These are phyloP conservation scores for Lasiurus borealis DNA, from an alignment of 2,113 vertebrate genomes.

Conservation along the genomic window DNA sequence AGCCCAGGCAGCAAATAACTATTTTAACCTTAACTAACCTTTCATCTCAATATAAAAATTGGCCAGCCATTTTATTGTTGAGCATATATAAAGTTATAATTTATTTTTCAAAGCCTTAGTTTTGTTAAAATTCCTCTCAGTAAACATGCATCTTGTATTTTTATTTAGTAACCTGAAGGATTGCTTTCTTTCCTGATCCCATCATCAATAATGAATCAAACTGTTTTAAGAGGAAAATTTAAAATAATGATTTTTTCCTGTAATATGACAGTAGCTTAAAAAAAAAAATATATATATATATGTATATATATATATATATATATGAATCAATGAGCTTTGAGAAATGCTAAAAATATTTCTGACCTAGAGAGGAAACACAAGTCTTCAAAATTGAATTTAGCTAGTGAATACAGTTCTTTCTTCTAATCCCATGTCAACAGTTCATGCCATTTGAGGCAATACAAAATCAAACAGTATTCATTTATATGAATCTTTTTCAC, in stretches of 20 bases:
- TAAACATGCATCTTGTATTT: not conserved
- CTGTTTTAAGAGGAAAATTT: conserved; percentile 13
- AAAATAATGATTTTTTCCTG: conserved; percentile 2
- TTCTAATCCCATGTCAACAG: conserved; percentile 64
- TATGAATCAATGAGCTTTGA: conserved; percentile 61
- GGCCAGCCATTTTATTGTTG: not conserved
- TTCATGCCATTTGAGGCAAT: conserved; percentile 48
- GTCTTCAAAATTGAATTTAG: conserved; percentile 62
- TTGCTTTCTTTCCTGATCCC: conserved; percentile 45
- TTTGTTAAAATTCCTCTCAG: conserved; percentile 7
- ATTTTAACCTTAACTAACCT: conserved; percentile 16
- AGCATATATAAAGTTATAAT: not conserved
- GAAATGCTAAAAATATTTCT: conserved; percentile 61
- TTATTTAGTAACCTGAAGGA: conserved; percentile 33
- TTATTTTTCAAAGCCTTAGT: not conserved
- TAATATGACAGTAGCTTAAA: conserved; percentile 13
- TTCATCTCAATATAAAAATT: conserved; percentile 26
- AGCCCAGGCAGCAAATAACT: not conserved
- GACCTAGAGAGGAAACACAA: conserved; percentile 53
- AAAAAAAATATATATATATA: conserved; percentile 54
- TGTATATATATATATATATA: too few relatives aligned
- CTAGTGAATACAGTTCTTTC: conserved; percentile 71
- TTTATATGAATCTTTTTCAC: conserved; percentile 18
- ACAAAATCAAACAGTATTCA: conserved; percentile 34
- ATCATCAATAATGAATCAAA: conserved; percentile 68